Conservation (phyloP, 1,140 invertebrate genomes). For the Conopomorpha cramerella region DNA sequence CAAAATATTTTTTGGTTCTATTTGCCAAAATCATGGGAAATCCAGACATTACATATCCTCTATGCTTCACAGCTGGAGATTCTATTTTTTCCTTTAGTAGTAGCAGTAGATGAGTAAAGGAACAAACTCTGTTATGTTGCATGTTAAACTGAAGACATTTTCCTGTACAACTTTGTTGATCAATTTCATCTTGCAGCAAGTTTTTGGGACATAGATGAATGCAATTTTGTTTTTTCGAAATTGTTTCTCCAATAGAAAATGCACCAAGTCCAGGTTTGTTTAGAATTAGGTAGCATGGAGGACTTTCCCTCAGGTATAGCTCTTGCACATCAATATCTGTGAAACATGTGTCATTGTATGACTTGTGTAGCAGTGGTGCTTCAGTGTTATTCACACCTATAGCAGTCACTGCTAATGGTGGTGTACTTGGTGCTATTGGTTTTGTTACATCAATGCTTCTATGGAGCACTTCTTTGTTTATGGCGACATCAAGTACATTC, state of each 20-base stretch:
- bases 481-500: too few species aligned
- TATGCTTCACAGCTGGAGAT: slow-evolving; percentile 52
- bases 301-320: slow-evolving; percentile 48
- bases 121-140: slow-evolving; percentile 45
- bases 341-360: too few species aligned
- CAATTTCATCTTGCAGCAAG: slow-evolving; percentile 60
- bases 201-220: slow-evolving; percentile 61
- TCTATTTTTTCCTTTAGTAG: slow-evolving; percentile 54
- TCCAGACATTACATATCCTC: slow-evolving; percentile 64
- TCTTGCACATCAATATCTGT: slow-evolving; percentile 52
- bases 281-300: slow-evolving; percentile 61
- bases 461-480: too few species aligned
- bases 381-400: slow-evolving; percentile 34
- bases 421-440: too few species aligned
- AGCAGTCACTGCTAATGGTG: slow-evolving; percentile 23
- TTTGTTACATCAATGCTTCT: too few species aligned
- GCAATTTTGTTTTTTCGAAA: slow-evolving; percentile 61
- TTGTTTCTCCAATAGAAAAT: slow-evolving; percentile 48
- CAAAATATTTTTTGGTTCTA: slow-evolving; percentile 14
- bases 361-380: too few species aligned
- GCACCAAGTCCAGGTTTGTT: slow-evolving; percentile 62
- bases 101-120: slow-evolving; percentile 44
- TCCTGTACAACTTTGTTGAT: slow-evolving; percentile 47
- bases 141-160: slow-evolving; percentile 60
- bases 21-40: slow-evolving; percentile 59